These are phyloP conservation scores for Deilephila elpenor DNA, from an alignment of 2,888 invertebrate genomes.

Conservation along the genomic window DNA sequence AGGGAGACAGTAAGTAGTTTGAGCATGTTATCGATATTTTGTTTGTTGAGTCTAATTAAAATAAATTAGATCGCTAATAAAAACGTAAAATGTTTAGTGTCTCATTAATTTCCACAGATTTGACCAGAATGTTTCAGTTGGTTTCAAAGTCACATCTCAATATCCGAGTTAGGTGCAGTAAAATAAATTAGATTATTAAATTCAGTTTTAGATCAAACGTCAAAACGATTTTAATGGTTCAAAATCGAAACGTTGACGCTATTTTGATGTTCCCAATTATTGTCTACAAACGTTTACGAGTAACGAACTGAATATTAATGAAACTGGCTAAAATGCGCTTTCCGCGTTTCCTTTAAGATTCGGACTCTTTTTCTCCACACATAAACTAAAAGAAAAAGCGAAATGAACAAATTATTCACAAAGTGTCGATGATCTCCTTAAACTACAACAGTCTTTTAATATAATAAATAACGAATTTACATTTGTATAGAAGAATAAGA, in stretches of 20 bases:
- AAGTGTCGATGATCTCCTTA: not conserved
- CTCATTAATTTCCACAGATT: too few relatives aligned
- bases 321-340: not conserved
- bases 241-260: not conserved
- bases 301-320: too few relatives aligned
- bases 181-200: too few relatives aligned
- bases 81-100: too few relatives aligned
- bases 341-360: too few relatives aligned
- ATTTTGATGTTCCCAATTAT: not conserved
- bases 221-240: not conserved
- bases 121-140: too few relatives aligned
- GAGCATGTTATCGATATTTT: slow-evolving; percentile 6
- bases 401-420: not conserved
- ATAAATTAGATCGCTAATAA: too few relatives aligned
- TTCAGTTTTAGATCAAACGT: not conserved
- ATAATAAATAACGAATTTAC: slow-evolving; percentile 50
- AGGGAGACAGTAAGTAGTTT: not conserved
- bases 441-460: not conserved
- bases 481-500: slow-evolving; percentile 40
- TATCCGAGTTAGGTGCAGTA: too few relatives aligned
- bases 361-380: too few relatives aligned
- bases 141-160: too few relatives aligned
- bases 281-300: not conserved
- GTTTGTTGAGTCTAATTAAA: too few relatives aligned
- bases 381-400: not conserved